Conservation (phyloP, 92 coral and sea anemone genomes). For the Zoanthus sociatus region DNA sequence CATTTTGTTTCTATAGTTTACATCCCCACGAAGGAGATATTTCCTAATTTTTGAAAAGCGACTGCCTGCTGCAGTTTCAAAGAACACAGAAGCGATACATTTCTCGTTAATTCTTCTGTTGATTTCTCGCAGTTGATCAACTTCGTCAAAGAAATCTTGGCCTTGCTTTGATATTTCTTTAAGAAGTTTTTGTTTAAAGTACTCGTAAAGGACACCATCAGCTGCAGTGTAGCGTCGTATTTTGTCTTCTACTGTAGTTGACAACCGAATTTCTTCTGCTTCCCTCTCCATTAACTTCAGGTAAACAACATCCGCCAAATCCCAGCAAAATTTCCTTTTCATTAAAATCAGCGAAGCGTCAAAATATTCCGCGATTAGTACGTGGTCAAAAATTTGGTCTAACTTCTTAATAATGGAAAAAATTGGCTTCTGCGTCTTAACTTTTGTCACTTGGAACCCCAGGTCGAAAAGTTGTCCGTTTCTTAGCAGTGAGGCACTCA, state of each 20-base stretch:
- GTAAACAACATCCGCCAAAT: conserved; percentile 74
- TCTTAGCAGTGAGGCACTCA: conserved; percentile 69
- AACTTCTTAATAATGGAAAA: conserved; percentile 51
- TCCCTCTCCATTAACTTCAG: conserved; percentile 77
- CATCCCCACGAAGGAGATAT: conserved; percentile 49
- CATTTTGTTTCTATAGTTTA: conserved; percentile 64
- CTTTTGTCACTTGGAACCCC: conserved; percentile 74
- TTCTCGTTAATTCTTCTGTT: conserved; percentile 68
- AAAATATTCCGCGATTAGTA: conserved; percentile 79
- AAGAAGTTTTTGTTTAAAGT: conserved; percentile 66
- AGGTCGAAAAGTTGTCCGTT: conserved; percentile 94
- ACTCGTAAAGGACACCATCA: conserved; percentile 69
- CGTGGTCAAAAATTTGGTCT: conserved; percentile 75
- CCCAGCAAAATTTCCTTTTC: conserved; percentile 88
- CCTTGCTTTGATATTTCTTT: conserved; percentile 54
- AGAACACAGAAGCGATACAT: conserved; percentile 60
- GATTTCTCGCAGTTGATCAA: conserved; percentile 55
- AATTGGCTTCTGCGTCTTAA: conserved; percentile 60
- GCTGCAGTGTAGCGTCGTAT: conserved; percentile 83
- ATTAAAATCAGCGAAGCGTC: conserved; percentile 89
- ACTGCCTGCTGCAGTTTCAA: conserved; percentile 41
- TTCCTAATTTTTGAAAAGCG: conserved; percentile 46
- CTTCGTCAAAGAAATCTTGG: conserved; percentile 67
- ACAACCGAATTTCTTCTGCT: conserved; percentile 42
- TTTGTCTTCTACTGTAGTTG: conserved; percentile 45